Evolutionary conservation across 2,888 invertebrate genomes (phyloP).

Genomic region (Lycocerus yunnanus): DNA sequence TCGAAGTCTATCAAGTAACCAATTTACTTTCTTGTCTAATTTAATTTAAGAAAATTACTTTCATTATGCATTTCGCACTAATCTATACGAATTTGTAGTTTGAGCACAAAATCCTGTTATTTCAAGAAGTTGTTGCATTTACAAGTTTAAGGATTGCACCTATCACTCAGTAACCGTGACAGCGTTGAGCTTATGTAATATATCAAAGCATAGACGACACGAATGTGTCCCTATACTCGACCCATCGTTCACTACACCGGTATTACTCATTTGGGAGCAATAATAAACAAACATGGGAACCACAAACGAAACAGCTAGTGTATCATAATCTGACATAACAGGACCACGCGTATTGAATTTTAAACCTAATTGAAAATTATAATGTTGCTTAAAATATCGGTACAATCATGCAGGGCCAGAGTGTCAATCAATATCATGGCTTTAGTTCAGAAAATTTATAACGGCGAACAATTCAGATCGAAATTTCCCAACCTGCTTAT

Average conservation of each 20-base stretch:
- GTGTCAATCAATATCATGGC: too few relatives aligned
- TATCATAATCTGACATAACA: conserved; percentile 24
- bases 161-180: conserved; percentile 29
- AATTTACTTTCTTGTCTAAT: conserved; percentile 2
- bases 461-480: too few relatives aligned
- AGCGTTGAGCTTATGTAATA: conserved; percentile 31
- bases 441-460: background rate
- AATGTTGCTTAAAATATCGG: background rate
- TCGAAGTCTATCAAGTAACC: conserved; percentile 2
- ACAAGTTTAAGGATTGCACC: conserved; percentile 14
- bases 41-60: background rate
- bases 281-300: conserved; percentile 28
- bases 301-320: conserved; percentile 19
- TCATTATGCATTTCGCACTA: background rate
- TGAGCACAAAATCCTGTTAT: background rate
- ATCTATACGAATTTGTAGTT: background rate
- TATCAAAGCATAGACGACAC: conserved; percentile 35
- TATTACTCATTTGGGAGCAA: conserved; percentile 37
- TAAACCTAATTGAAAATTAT: conserved; percentile 6
- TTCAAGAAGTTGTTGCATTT: background rate
- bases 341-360: conserved; percentile 6
- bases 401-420: too few relatives aligned
- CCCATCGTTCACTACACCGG: conserved; percentile 38
- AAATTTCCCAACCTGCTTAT: too few relatives aligned
- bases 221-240: conserved; percentile 33